Conservation (phyloP, 2,113 vertebrate genomes). For the Callionymus lyra region DNA sequence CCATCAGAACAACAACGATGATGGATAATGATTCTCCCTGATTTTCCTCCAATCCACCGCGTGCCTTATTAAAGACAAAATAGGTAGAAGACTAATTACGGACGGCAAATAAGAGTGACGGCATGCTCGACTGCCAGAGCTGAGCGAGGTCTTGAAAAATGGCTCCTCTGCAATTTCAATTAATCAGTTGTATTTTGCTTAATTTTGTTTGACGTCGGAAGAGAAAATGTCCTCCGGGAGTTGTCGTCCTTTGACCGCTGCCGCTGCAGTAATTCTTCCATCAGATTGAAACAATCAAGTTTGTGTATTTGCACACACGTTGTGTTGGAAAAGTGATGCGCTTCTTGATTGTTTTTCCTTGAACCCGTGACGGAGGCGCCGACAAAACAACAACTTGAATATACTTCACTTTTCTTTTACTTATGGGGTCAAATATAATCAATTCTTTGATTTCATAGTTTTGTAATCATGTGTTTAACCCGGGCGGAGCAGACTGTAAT, state of each 20-base stretch:
- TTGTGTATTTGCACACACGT: constrained; percentile 16
- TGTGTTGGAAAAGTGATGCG: background rate
- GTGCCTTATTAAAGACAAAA: constrained; percentile 70
- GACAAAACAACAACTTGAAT: too few species aligned
- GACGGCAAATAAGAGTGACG: constrained; percentile 63
- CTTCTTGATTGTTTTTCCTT: constrained; percentile 74
- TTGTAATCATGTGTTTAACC: too few species aligned
- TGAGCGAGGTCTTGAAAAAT: constrained; percentile 71
- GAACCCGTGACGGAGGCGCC: too few species aligned
- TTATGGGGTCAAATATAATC: too few species aligned
- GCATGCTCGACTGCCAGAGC: constrained; percentile 62
- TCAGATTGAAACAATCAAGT: constrained; percentile 63
- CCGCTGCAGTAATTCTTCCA: constrained; percentile 67
- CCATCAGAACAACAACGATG: constrained; percentile 59
- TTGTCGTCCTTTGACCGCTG: constrained; percentile 71
- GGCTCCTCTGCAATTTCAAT: constrained; percentile 69
- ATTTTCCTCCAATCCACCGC: constrained; percentile 61
- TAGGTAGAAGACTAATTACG: constrained; percentile 73
- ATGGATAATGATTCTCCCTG: constrained; percentile 64
- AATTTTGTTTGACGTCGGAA: constrained; percentile 76
- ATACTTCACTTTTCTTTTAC: too few species aligned
- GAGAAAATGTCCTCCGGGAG: constrained; percentile 69
- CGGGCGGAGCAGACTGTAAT: too few species aligned
- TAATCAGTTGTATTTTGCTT: constrained; percentile 74
- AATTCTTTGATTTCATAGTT: too few species aligned